Evolutionary conservation across 1,140 invertebrate species (phyloP).

Genomic region (Cherax quadricarinatus): DNA sequence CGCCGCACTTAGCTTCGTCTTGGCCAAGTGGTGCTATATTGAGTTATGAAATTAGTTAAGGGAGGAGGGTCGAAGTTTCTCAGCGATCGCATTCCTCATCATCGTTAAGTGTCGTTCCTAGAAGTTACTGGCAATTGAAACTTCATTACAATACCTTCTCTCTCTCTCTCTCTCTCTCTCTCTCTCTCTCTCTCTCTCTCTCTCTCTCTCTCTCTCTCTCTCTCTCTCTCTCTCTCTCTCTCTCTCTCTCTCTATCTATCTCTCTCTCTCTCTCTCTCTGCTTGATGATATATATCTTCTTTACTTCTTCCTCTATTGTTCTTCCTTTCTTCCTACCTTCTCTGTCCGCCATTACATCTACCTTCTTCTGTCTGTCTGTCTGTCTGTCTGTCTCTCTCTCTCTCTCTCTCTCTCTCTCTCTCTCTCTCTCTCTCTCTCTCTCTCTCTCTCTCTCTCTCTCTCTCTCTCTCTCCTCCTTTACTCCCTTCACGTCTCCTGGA

Average conservation of each 20-base stretch:
- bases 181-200: neutral
- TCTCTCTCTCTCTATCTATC: neutral
- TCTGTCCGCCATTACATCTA: too few relatives aligned
- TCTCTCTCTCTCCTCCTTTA: neutral
- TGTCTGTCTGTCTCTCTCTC: neutral
- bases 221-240: constrained; percentile 10
- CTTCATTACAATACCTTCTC: constrained; percentile 46
- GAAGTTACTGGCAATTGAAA: constrained; percentile 61
- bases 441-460: neutral
- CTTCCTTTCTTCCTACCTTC: too few relatives aligned
- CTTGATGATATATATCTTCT: too few relatives aligned
- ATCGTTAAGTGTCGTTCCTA: constrained; percentile 59
- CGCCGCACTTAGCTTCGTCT: constrained; percentile 22
- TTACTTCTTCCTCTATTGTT: neutral
- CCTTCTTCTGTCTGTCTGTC: neutral
- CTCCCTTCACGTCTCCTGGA: too few relatives aligned
- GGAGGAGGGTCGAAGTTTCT: constrained; percentile 42
- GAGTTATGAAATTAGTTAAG: constrained; percentile 69
- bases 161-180: neutral
- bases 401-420: neutral
- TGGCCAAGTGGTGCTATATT: constrained; percentile 55
- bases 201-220: neutral
- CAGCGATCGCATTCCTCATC: constrained; percentile 61
- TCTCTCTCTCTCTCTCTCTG: neutral
- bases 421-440: neutral